Conservation (phyloP, 1,140 invertebrate species). For the Drosophila eugracilis region DNA sequence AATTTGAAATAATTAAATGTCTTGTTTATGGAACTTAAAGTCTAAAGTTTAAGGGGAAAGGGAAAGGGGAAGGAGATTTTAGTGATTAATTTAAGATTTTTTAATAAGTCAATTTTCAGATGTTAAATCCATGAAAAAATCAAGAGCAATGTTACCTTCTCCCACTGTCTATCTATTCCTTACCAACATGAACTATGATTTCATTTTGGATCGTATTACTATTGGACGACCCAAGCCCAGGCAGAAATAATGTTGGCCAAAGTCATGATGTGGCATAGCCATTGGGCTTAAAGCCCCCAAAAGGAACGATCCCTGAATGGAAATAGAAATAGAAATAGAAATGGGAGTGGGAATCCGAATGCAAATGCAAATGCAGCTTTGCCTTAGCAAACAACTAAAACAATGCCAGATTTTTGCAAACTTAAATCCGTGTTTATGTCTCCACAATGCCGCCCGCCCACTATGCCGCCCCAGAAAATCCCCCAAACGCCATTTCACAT, state of each 20-base stretch:
- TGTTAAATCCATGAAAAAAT: no score
- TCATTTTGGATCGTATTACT: constrained; percentile 5
- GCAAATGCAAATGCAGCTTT: constrained; percentile 44
- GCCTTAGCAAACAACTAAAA: constrained; percentile 48
- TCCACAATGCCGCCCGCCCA: constrained; percentile 26
- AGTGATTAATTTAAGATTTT: no score
- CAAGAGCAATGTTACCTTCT: no score
- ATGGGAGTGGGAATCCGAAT: constrained; percentile 29
- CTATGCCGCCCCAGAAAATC: constrained; percentile 11
- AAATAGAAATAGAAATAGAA: constrained; percentile 31
- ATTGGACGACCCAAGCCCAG: not conserved
- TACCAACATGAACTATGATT: constrained; percentile 6
- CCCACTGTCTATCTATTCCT: not conserved
- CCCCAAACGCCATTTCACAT: not conserved
- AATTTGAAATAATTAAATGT: not conserved
- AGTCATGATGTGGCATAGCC: constrained; percentile 35
- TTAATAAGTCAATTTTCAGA: no score
- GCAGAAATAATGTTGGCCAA: constrained; percentile 10
- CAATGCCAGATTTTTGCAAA: constrained; percentile 55
- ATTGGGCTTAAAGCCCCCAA: constrained; percentile 19
- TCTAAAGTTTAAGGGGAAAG: no score
- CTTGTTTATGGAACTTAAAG: no score
- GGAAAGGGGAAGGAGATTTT: no score
- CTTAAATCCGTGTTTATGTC: constrained; percentile 65
- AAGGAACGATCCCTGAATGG: constrained; percentile 17